Percentiles rank a stretch among this genome's conserved stretches.
phyloP scores from a whole-genome alignment of 2,888 invertebrate genomes.

The Macroteleia sp. region DNA sequence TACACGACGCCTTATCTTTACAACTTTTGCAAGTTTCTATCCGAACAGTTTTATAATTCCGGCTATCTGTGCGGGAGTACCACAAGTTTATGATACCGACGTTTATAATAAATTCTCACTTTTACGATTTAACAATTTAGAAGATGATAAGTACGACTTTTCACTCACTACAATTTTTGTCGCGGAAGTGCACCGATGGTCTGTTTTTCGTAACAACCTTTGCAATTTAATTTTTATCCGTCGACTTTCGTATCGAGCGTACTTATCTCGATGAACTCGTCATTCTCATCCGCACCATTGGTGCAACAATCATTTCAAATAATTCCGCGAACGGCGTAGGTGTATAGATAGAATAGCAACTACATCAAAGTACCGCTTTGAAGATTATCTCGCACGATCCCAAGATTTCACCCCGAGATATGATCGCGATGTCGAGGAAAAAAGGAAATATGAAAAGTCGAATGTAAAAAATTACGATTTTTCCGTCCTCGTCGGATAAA shows the following conservation, averaged over 20 bases:
- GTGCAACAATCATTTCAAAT: conserved; percentile 57
- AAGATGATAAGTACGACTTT: conserved; percentile 51
- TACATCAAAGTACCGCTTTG: conserved; percentile 77
- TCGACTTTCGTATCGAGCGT: conserved; percentile 25
- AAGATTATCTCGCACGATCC: conserved; percentile 82
- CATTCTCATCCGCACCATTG: conserved; percentile 52
- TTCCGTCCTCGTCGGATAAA: conserved; percentile 1
- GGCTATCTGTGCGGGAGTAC: conserved; percentile 73
- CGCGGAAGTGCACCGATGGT: conserved; percentile 6
- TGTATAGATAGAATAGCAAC: conserved; percentile 75
- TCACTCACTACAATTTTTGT: conserved; percentile 22
- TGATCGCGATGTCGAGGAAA: conserved; percentile 69
- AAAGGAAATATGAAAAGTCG: conserved; percentile 20
- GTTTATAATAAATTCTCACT: conserved; percentile 75
- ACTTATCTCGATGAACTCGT: conserved; percentile 59
- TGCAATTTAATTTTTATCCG: conserved; percentile 37
- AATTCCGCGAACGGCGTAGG: conserved; percentile 68
- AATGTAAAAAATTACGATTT: conserved; percentile 18
- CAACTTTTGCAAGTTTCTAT: conserved; percentile 66
- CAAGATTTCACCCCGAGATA: conserved; percentile 79
- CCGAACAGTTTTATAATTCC: conserved; percentile 78
- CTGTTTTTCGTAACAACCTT: conserved; percentile 34
- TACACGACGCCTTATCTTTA: conserved; percentile 72
- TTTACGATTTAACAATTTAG: conserved; percentile 74
- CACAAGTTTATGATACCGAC: conserved; percentile 77